Evolutionary conservation across 2,888 invertebrate species (phyloP), one percentile per base, ranked within the genome.

Genomic region (Exephanes ischioxanthus): DNA sequence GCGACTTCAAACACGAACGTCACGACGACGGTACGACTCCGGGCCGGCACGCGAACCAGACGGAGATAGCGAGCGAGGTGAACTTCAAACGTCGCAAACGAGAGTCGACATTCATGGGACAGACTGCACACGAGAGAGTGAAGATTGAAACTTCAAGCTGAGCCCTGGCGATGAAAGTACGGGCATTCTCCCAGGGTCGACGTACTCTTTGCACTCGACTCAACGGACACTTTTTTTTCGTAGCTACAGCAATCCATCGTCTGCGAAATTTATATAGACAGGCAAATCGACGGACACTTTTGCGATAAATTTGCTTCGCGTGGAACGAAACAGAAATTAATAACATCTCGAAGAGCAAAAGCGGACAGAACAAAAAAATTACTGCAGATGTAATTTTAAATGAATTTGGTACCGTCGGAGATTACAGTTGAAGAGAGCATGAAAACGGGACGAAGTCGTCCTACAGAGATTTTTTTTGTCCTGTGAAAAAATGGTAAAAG

Each of bases 81-180:
- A 82, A 83, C 85, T 83, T 83, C 85, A 85, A 85, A 85, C 85
- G 83, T 72, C 76, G 61, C 79, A 61, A 67, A 71, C 79, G 76
- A 76, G 71, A 63, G 71, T 71, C 83, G 76, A 80, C 63, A 80
- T 72, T 71, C 66, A 61, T 66, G 45, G 22, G 48, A 75, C 66
- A 80, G 72, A 83, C 48, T 26, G 26, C 33, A 22, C 53, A 48
- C 45, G 22, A 53, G 22, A 45, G 67, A 79, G 45, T 55, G 41
- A 80, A 82, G 76, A 80, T 82, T 45, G 77, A 71, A 79, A 79
- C 78, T 82, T 67, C 19, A 72, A 79, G 79, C 79, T 75, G 14
- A 30, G 68, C 30, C 45, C 16, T 51, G 71, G 66, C 22, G 33
- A 53, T 71, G 45, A 68, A 80, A 84, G 77, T 84, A 80, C 55